phyloP scores from a whole-genome alignment of 2,113 vertebrate genomes.

The Myrmecobius fasciatus region DNA sequence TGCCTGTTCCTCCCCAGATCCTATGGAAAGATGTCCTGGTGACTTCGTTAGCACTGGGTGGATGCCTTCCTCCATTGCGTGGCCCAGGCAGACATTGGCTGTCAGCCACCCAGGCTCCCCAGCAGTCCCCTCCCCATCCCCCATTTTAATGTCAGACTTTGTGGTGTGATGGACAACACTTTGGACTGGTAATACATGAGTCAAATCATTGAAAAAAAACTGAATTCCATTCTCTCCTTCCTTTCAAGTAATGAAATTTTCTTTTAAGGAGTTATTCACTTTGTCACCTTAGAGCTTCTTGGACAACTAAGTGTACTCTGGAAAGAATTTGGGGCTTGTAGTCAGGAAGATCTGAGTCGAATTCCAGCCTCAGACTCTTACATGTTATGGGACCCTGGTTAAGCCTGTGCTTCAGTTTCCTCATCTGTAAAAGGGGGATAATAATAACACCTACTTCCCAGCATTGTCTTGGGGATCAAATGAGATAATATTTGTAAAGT shows the following conservation, averaged over 20 bases:
- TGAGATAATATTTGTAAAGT: neutral
- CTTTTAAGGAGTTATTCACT: neutral
- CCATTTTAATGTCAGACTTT: neutral
- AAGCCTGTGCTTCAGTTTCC: neutral
- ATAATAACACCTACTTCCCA: neutral
- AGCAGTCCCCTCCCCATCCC: neutral
- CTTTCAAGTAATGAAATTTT: neutral
- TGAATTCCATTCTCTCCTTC: neutral
- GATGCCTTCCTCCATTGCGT: conserved; percentile 70
- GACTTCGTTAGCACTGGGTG: conserved; percentile 62
- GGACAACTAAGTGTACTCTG: neutral
- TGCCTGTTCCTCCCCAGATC: conserved; percentile 77
- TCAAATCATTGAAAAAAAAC: neutral
- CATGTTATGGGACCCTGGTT: neutral
- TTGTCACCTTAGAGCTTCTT: neutral
- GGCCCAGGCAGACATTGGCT: conserved; percentile 35
- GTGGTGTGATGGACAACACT: neutral
- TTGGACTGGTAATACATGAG: neutral
- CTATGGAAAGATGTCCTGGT: conserved; percentile 75
- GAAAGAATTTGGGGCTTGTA: neutral
- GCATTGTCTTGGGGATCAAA: neutral
- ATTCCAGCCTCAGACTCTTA: neutral
- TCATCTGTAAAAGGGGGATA: neutral
- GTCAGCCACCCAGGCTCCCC: neutral
- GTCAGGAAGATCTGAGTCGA: neutral